Base-by-base conservation (phyloP, 2,797 vertebrate genomes). In the Notolabrus celidotus region DNA sequence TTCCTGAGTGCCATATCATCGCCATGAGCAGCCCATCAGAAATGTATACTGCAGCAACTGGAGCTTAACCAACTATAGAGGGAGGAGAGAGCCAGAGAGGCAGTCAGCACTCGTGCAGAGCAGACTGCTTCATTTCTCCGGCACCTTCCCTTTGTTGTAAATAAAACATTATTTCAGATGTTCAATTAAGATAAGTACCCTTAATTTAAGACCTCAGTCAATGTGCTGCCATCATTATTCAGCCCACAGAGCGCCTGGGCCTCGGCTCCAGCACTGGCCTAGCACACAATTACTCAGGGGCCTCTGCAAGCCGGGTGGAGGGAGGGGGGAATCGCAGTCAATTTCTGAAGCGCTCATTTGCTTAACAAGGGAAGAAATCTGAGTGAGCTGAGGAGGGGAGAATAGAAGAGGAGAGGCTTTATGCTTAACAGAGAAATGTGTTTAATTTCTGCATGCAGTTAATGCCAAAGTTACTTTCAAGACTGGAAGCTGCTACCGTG, bases 121-220 rank as follows among this genome's bases (percentile, higher is more conserved):
- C 75, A 79, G 73, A 77, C 80, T 58, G 65, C 75, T 91, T 94
- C 82, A 90, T 94, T 93, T 89, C 88, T 90, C 87, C 87, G 71
- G 90, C 82, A 92, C 88, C 85, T 92, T 93, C 90, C 81, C 87
- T 92, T 92, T 94, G 88, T 94, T 92, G 93, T 92, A 93, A 96
- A 95, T 94, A 95, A 93, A 94, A 93, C 89, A 93, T 94, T 93
- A 95, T 93, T 95, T 95, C 88, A 89, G 85, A 89, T 91, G 86
- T 95, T 95, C 89, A 94, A 90, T 96, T 95, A 95, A 95, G 94
- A 91, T 94, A 95, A 96, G 92, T 94, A 94, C 79, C 66, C 83
- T 94, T 95, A 93, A 95, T 95, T 95, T 95, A 93, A 94, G 94
- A 92, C 86, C 89, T 92, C 89, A 89, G 87, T 93, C 90, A 89